phyloP scores from a whole-genome alignment of 2,113 vertebrate species.

The Eulemur rufifrons region DNA sequence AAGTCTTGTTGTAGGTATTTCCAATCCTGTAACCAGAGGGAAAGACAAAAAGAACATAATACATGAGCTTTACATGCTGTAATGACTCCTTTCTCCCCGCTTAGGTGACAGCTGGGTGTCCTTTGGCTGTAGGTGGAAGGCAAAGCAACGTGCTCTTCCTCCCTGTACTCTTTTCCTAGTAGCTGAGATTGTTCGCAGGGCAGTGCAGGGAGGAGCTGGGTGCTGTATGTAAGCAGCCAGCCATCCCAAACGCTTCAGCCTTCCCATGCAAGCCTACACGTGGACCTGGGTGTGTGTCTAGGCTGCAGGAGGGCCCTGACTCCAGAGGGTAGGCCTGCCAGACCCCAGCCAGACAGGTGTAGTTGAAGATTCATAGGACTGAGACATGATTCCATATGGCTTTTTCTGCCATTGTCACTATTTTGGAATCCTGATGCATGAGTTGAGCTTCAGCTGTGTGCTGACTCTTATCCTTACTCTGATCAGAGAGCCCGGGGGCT shows the following conservation, averaged over 20 bases:
- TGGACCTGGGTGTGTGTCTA: not conserved
- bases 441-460: not conserved
- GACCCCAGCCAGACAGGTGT: not conserved
- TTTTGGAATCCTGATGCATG: not conserved
- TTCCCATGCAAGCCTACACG: not conserved
- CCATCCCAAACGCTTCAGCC: not conserved
- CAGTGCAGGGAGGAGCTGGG: not conserved
- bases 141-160: not conserved
- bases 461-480: no score
- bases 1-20: not conserved
- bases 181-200: not conserved
- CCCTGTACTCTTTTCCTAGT: not conserved
- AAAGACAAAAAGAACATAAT: not conserved
- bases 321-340: not conserved
- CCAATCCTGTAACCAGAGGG: not conserved
- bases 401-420: not conserved
- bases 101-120: not conserved
- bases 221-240: not conserved
- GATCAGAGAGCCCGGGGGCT: not conserved
- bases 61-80: not conserved
- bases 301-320: no score
- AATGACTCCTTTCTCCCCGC: not conserved
- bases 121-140: not conserved
- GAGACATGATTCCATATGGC: not conserved
- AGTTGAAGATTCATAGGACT: not conserved